These are phyloP conservation scores for Pelodytes ibericus DNA, from an alignment of 2,797 vertebrate species.

Conservation along the genomic window DNA sequence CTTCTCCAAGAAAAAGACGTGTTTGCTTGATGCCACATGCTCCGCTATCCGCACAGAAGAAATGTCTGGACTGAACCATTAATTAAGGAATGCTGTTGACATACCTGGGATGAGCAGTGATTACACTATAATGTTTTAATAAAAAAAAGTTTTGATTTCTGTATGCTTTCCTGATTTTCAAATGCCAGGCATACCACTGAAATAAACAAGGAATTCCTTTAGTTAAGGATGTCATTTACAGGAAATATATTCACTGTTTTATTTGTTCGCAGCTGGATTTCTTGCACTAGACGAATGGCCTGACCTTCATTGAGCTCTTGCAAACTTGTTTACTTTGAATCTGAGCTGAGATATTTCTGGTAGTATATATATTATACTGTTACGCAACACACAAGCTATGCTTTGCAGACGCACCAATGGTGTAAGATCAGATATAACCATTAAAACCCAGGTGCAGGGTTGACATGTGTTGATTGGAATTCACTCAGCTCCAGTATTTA, in stretches of 20 bases:
- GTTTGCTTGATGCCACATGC: no score
- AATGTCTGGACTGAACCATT: no score
- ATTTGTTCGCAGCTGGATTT: constrained; percentile 66
- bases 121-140: not conserved
- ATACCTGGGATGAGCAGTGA: not conserved
- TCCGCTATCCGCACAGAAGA: no score
- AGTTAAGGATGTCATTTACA: constrained; percentile 52
- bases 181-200: not conserved
- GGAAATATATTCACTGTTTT: constrained; percentile 62
- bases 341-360: constrained; percentile 58
- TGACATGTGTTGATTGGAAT: no score
- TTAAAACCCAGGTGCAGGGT: no score
- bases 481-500: no score
- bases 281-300: constrained; percentile 53
- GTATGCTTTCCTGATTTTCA: not conserved
- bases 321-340: constrained; percentile 58
- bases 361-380: constrained; percentile 60
- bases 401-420: constrained; percentile 61
- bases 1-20: no score
- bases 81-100: not conserved
- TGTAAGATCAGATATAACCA: constrained; percentile 55
- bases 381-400: constrained; percentile 55
- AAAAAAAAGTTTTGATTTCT: not conserved
- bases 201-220: constrained; percentile 26
- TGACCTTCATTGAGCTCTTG: constrained; percentile 61